Conservation (phyloP, 2,888 invertebrate species). For the Leucophora obtusa region DNA sequence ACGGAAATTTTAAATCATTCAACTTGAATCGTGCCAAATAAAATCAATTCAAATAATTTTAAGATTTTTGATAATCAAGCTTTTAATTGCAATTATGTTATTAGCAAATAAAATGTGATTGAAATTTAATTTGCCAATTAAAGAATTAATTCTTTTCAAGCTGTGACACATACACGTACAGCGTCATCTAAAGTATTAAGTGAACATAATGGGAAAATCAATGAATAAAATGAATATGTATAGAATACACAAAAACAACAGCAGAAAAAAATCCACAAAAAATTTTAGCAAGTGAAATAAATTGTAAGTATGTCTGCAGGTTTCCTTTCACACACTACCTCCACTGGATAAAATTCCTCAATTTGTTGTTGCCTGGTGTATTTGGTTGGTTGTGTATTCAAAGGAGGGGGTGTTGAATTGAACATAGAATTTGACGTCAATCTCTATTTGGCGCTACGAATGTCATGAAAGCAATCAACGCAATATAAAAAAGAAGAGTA, state of each 20-base stretch:
- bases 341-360: background rate
- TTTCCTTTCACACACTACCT: background rate
- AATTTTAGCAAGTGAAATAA: slow-evolving; percentile 19
- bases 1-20: no score
- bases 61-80: no score
- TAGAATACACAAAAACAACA: background rate
- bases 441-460: slow-evolving; percentile 70
- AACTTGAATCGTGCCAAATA: no score
- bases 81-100: no score
- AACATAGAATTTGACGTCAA: slow-evolving; percentile 69
- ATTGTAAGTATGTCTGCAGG: slow-evolving; percentile 1
- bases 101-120: no score
- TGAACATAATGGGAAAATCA: slow-evolving; percentile 27
- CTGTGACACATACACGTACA: background rate
- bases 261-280: background rate
- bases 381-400: background rate
- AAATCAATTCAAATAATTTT: no score
- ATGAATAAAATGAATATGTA: slow-evolving; percentile 29
- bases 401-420: background rate
- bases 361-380: background rate
- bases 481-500: slow-evolving; percentile 62
- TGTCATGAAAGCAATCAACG: slow-evolving; percentile 66
- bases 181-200: slow-evolving; percentile 1
- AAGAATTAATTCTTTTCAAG: no score
- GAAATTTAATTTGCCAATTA: no score